Evolutionary conservation across 2,888 invertebrate species (phyloP), one percentile per base, ranked within the genome.

Genomic region (Dascillus cervinus): DNA sequence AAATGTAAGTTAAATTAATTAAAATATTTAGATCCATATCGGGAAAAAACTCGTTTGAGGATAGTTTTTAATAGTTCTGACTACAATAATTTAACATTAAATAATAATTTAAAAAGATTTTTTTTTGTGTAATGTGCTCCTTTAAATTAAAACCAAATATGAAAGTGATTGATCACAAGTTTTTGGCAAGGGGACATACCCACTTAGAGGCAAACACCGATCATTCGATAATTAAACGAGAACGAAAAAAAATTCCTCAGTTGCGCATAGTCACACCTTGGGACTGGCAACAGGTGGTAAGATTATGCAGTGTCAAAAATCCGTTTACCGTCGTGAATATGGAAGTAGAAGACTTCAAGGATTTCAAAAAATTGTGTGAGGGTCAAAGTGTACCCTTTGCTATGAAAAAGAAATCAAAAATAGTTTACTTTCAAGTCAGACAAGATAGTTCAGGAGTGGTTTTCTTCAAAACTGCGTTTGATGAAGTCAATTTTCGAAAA

Each of bases 221-320:
- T 25, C 37, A 37, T 29, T 29, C 43, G 5, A 2, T 36, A 4
- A 43, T 36, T 10, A 39, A 44, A 21, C 26, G 40, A 2, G 39
- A 34, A 21, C 35, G 29, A 39, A 44, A 44, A 24, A 42, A 39
- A 20, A 5, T 29, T 11, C 35, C 29, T 3, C 34, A 30, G 20
- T 30, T 42, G 15, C 26, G 36, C 27, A 36, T 43, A 1, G 32
- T 41, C 25, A 43, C 41, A 6, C 37, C 43, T 5, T 41, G 43
- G 41, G 39, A 43, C 26, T 41, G 39, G 32, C 39, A 41, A 13
- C 43, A 43, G 14, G 24, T 41, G 29, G 23, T 29, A 4, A 11
- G 34, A 11, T 15, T 39, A 21, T 39, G 39, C 13, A 13, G 15
- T 9, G 24, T 34, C 26, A 29, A 26, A 27, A 27, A 28, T 13